Percentiles rank a stretch among this genome's conserved stretches.
phyloP scores from a whole-genome alignment of 1,140 invertebrate genomes.

The Pteromalus puparum region DNA sequence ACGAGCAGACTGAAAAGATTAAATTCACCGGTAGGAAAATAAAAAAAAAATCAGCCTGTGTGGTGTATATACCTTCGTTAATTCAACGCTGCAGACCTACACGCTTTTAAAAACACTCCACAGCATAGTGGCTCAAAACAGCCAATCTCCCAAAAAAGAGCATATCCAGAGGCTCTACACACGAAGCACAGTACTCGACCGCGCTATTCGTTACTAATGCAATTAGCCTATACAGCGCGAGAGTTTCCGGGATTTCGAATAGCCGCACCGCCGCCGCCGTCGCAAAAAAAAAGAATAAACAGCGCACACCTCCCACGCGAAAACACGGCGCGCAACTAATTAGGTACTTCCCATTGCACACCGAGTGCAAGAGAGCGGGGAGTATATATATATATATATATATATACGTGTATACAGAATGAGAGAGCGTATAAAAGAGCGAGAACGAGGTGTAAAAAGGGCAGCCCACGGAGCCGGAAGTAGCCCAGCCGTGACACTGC shows the following conservation, averaged over 20 bases:
- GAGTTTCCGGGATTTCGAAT: background rate
- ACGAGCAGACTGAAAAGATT: background rate
- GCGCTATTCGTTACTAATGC: slow-evolving; percentile 14
- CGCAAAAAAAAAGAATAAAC: slow-evolving; percentile 13
- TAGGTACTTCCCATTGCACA: background rate
- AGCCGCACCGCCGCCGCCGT: background rate
- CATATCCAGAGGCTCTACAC: background rate
- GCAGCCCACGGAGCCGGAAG: slow-evolving; percentile 36
- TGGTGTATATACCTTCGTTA: no score
- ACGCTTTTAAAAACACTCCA: no score
- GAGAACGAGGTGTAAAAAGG: background rate
- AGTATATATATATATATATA: background rate
- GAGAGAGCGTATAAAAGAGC: slow-evolving; percentile 13
- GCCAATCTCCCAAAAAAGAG: background rate
- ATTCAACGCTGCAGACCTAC: background rate
- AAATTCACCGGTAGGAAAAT: background rate
- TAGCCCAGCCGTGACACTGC: background rate
- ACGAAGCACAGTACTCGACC: background rate
- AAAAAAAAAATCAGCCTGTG: background rate
- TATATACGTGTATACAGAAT: background rate
- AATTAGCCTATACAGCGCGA: slow-evolving; percentile 6
- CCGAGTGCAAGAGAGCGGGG: background rate
- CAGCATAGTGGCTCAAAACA: background rate
- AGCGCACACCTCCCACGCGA: background rate
- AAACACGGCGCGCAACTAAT: background rate